A percentile compares a stretch with the other conserved stretches of the same genome.
phyloP scores from a whole-genome alignment of 2,888 invertebrate genomes.

The Linnaemya tessellans region DNA sequence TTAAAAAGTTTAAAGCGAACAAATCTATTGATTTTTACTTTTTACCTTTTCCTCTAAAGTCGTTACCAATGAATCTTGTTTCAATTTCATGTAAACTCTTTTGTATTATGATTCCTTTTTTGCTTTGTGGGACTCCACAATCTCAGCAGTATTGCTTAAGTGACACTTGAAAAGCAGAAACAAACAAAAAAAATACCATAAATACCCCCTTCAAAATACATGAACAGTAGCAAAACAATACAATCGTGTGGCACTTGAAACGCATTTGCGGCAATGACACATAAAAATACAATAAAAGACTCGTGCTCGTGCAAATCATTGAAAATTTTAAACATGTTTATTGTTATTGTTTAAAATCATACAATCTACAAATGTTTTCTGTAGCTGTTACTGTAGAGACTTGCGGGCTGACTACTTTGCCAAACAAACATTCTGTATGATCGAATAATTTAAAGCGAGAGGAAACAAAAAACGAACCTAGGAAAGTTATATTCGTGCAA shows the following conservation, averaged over 20 bases:
- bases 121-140: conserved; percentile 34
- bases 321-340: conserved; percentile 60
- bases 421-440: background rate
- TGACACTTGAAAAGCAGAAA: conserved; percentile 74
- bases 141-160: conserved; percentile 51
- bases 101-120: background rate
- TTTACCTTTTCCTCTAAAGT: conserved; percentile 10
- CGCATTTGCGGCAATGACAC: conserved; percentile 75
- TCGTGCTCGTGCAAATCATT: conserved; percentile 53
- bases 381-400: conserved; percentile 23
- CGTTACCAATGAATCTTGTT: background rate
- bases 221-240: conserved; percentile 53
- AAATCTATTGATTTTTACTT: conserved; percentile 44
- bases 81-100: background rate
- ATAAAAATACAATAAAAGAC: conserved; percentile 62
- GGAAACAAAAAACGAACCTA: conserved; percentile 53
- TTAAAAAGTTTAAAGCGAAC: background rate
- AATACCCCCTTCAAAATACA: conserved; percentile 68
- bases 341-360: conserved; percentile 58
- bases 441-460: conserved; percentile 10
- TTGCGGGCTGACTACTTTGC: conserved; percentile 34
- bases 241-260: conserved; percentile 69
- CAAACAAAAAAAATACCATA: conserved; percentile 65
- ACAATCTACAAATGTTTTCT: conserved; percentile 48
- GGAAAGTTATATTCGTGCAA: background rate